Percentiles rank a stretch among this genome's conserved stretches.
These are phyloP conservation scores for Lacanobia oleracea DNA, from an alignment of 2,888 invertebrate genomes.

Conservation along the genomic window DNA sequence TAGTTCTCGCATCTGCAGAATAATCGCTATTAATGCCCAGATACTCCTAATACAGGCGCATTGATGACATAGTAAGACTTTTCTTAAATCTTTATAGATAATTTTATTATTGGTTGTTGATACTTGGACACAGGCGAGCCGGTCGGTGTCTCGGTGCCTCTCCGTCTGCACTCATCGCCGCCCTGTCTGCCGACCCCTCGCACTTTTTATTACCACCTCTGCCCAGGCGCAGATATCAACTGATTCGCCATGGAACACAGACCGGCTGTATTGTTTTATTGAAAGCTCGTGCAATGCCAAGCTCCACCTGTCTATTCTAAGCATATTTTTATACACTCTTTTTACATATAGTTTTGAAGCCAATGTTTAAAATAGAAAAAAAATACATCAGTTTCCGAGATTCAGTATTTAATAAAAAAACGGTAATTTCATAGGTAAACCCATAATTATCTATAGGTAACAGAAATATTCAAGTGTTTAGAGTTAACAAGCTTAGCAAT, in stretches of 20 bases:
- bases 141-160: slow-evolving; percentile 51
- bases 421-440: too few species aligned
- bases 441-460: background rate
- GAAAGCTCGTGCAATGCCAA: slow-evolving; percentile 25
- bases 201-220: slow-evolving; percentile 52
- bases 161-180: slow-evolving; percentile 63
- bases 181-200: slow-evolving; percentile 61
- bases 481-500: background rate
- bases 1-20: background rate
- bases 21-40: background rate
- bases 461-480: background rate
- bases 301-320: slow-evolving; percentile 37
- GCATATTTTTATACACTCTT: slow-evolving; percentile 1
- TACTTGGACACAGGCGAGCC: slow-evolving; percentile 25
- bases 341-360: background rate
- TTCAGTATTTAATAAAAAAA: too few species aligned
- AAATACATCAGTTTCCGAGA: too few species aligned
- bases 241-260: slow-evolving; percentile 60
- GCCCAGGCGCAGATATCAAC: slow-evolving; percentile 50
- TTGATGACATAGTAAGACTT: background rate
- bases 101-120: background rate
- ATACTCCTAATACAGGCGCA: background rate
- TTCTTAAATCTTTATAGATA: background rate
- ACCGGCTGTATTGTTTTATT: slow-evolving; percentile 50
- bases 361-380: background rate